Conservation (phyloP, 2,797 vertebrate species). For the Halcyon badia region DNA sequence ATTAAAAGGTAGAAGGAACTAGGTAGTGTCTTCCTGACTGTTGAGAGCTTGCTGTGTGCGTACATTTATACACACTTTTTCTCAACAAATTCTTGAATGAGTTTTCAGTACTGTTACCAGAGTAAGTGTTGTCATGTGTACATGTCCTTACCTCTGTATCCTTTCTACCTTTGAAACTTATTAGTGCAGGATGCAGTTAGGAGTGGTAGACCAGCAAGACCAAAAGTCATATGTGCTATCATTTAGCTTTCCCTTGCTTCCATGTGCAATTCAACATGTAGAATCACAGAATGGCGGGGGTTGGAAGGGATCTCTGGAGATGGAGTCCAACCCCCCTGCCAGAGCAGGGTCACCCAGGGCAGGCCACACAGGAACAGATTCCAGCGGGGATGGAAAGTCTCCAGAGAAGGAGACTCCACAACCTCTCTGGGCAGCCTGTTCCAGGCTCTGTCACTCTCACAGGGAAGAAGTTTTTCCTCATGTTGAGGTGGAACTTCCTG, state of each 20-base stretch:
- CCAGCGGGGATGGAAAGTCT: no score
- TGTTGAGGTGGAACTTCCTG: no score
- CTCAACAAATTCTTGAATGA: background rate
- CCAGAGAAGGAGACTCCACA: no score
- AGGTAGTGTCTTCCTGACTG: background rate
- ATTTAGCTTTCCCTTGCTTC: background rate
- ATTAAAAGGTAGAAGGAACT: background rate
- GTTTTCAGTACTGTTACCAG: background rate
- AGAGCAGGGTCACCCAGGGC: no score
- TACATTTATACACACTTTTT: background rate
- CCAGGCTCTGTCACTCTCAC: no score
- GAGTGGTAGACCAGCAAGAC: background rate
- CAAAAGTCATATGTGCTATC: background rate
- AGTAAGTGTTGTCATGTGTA: rapidly evolving
- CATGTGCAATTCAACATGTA: background rate
- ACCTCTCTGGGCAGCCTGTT: no score
- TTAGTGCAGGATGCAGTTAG: background rate
- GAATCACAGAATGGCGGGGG: no score
- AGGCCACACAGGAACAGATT: no score
- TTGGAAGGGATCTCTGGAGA: no score
- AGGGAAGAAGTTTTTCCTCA: no score
- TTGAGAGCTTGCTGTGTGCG: background rate
- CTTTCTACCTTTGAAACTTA: background rate
- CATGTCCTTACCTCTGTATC: background rate
- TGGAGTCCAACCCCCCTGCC: no score